These are phyloP conservation scores for Araneus ventricosus DNA, from an alignment of 1,140 invertebrate genomes.

Conservation along the genomic window DNA sequence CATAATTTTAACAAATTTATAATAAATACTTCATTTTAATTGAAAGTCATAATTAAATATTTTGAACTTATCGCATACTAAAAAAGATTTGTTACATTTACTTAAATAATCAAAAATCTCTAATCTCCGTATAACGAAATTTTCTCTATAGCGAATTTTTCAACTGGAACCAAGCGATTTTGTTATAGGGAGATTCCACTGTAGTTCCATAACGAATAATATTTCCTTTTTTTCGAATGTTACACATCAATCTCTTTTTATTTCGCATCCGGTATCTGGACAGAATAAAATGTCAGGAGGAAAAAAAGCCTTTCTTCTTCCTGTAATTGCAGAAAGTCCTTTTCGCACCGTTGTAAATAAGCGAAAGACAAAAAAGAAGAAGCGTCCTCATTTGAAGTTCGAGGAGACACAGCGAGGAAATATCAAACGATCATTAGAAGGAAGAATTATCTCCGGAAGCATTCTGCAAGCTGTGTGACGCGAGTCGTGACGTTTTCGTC, in stretches of 20 bases:
- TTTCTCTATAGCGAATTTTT: no score
- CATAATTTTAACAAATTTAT: no score
- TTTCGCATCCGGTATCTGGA: background rate
- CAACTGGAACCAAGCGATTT: no score
- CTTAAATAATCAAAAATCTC: no score
- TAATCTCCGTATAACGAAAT: no score
- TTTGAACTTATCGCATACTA: no score
- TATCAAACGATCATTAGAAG: conserved; percentile 28
- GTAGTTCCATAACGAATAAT: background rate
- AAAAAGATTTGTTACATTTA: no score
- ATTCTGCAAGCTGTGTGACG: background rate
- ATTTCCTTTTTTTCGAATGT: background rate
- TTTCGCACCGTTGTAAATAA: background rate
- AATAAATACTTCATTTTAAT: no score
- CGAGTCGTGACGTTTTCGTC: background rate
- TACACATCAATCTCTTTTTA: background rate
- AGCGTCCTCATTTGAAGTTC: background rate
- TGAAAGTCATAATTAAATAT: no score
- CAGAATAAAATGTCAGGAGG: background rate
- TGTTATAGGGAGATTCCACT: no score
- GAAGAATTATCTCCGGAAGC: conserved; percentile 22
- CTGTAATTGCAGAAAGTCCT: background rate
- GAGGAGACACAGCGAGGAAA: background rate
- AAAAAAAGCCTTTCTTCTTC: background rate
- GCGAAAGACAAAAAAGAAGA: background rate